Percentiles rank a stretch among this genome's conserved stretches.
Evolutionary conservation across 1,140 invertebrate species (phyloP).

Genomic region (Vanessa atalanta): DNA sequence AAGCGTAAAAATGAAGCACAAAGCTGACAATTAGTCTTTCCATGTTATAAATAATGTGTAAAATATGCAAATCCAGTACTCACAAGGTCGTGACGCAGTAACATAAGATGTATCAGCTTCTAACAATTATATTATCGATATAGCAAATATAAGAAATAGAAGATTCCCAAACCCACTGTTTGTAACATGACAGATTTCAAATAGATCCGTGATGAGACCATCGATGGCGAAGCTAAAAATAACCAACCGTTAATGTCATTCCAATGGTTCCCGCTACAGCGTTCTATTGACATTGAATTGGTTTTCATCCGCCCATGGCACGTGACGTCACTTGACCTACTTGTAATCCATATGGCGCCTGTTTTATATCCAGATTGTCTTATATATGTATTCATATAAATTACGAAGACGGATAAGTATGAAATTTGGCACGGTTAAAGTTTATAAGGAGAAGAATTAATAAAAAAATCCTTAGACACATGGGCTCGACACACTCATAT

Average conservation of each 20-base stretch:
- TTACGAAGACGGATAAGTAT: no score
- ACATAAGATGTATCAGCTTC: neutral
- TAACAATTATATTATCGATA: neutral
- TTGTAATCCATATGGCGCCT: slow-evolving; percentile 8
- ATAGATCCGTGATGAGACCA: slow-evolving; percentile 16
- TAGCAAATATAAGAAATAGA: neutral
- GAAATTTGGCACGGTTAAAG: no score
- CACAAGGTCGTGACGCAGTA: neutral
- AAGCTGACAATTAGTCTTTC: neutral
- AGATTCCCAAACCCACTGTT: neutral
- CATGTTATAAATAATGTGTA: neutral
- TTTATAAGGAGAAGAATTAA: no score
- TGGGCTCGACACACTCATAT: no score
- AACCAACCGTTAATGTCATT: slow-evolving; percentile 33
- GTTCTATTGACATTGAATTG: slow-evolving; percentile 40
- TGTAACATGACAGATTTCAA: neutral
- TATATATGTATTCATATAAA: neutral
- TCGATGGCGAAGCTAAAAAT: slow-evolving; percentile 34
- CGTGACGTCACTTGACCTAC: slow-evolving; percentile 25
- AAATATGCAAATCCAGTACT: neutral
- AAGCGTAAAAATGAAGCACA: neutral
- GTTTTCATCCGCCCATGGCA: slow-evolving; percentile 18
- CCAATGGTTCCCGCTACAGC: slow-evolving; percentile 28
- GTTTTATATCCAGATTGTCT: neutral
- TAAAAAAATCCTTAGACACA: no score